Evolutionary conservation across 1,140 invertebrate genomes (phyloP).

Genomic region (Acromyrmex charruanus): DNA sequence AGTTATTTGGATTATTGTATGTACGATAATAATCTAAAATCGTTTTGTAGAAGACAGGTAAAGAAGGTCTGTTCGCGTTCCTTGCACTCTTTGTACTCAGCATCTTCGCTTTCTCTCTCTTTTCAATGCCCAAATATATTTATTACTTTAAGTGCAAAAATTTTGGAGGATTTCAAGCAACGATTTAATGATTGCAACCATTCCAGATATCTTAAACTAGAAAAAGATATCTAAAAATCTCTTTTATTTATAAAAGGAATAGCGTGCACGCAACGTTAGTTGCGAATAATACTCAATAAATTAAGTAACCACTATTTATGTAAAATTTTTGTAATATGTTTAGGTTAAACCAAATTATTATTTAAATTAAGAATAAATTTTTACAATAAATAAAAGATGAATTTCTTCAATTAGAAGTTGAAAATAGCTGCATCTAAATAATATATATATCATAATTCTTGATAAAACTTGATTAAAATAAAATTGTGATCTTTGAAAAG

Average conservation of each 20-base stretch:
- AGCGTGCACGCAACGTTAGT: background rate
- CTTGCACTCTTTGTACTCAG: too few species aligned
- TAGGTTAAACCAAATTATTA: background rate
- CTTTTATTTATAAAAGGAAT: background rate
- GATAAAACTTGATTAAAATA: background rate
- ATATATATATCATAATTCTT: background rate
- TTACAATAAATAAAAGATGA: background rate
- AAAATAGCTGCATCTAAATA: background rate
- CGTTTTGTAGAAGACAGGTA: background rate
- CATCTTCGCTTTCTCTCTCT: too few species aligned
- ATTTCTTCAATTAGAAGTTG: background rate
- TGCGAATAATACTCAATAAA: background rate
- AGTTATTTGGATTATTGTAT: slow-evolving; percentile 10
- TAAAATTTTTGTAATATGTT: background rate
- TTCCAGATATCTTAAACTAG: background rate
- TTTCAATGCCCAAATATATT: too few species aligned
- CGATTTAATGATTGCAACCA: background rate
- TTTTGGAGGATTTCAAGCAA: too few species aligned
- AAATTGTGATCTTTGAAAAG: background rate
- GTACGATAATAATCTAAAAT: background rate
- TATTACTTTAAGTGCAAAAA: too few species aligned
- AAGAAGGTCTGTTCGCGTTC: background rate
- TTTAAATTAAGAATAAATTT: slow-evolving; percentile 3
- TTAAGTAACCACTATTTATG: background rate
- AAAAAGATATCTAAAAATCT: background rate